phyloP scores from a whole-genome alignment of 2,113 vertebrate species.

The Pitta sordida region DNA sequence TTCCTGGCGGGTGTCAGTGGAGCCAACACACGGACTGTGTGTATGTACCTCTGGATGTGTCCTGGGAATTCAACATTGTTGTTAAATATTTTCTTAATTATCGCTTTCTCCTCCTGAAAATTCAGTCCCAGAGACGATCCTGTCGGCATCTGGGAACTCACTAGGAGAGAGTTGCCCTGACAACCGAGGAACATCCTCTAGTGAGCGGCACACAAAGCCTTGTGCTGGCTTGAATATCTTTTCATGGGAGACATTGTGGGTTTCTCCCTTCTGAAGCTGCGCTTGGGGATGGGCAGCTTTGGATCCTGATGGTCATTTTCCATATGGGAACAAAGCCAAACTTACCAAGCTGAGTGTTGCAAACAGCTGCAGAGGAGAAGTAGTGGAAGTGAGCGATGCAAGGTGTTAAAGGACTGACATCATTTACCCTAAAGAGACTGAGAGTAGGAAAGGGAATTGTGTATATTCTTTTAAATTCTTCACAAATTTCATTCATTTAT shows the following conservation, averaged over 20 bases:
- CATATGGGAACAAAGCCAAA: fast-evolving
- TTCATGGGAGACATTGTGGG: background rate
- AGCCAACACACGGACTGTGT: fast-evolving
- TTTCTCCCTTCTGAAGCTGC: background rate
- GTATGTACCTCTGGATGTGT: fast-evolving
- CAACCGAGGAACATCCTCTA: background rate
- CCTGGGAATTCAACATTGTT: background rate
- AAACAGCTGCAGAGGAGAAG: background rate
- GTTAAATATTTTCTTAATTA: background rate
- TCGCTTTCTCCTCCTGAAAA: background rate
- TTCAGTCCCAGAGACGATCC: background rate
- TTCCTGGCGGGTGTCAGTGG: background rate
- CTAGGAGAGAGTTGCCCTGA: conserved; percentile 14
- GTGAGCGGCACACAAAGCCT: background rate
- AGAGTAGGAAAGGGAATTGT: background rate
- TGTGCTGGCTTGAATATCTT: background rate
- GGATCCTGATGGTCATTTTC: fast-evolving
- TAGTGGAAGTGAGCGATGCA: background rate
- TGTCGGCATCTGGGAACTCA: background rate
- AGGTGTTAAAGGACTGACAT: background rate
- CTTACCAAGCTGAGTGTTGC: background rate
- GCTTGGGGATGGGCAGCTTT: background rate
- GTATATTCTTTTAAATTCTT: background rate
- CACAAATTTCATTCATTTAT: background rate
- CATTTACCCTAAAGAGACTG: background rate